phyloP scores from a whole-genome alignment of 2,888 invertebrate genomes.

The Tribolium freemani region DNA sequence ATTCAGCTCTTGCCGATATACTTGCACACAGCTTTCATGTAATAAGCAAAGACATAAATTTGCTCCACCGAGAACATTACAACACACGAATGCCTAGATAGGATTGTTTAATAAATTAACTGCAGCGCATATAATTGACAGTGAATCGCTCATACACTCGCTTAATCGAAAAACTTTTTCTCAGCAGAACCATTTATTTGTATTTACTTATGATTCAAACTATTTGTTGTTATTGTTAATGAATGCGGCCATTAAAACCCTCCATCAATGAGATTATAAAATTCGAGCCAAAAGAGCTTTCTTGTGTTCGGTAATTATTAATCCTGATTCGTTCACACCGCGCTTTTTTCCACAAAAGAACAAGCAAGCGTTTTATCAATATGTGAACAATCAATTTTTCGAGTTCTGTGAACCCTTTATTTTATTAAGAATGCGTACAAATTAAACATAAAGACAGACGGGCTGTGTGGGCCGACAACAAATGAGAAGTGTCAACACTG shows the following conservation, averaged over 20 bases:
- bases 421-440: slow-evolving; percentile 66
- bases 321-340: slow-evolving; percentile 26
- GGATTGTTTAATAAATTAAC: slow-evolving; percentile 29
- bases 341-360: slow-evolving; percentile 19
- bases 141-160: slow-evolving; percentile 3
- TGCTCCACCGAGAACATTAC: slow-evolving; percentile 29
- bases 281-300: slow-evolving; percentile 33
- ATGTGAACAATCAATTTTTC: slow-evolving; percentile 51
- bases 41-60: slow-evolving; percentile 57
- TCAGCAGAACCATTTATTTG: neutral
- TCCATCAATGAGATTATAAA: slow-evolving; percentile 19
- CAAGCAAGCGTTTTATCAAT: slow-evolving; percentile 41
- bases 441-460: slow-evolving; percentile 65
- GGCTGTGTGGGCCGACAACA: slow-evolving; percentile 67
- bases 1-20: slow-evolving; percentile 55
- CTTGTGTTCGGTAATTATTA: slow-evolving; percentile 35
- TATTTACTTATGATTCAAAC: neutral
- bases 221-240: slow-evolving; percentile 10
- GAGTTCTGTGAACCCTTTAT: slow-evolving; percentile 58
- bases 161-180: slow-evolving; percentile 15
- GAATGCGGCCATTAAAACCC: slow-evolving; percentile 5
- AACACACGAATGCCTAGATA: slow-evolving; percentile 22
- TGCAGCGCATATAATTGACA: slow-evolving; percentile 27
- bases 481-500: slow-evolving; percentile 69
- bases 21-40: slow-evolving; percentile 49